Conservation (phyloP, 2,113 vertebrate species). For the Halichoerus grypus region DNA sequence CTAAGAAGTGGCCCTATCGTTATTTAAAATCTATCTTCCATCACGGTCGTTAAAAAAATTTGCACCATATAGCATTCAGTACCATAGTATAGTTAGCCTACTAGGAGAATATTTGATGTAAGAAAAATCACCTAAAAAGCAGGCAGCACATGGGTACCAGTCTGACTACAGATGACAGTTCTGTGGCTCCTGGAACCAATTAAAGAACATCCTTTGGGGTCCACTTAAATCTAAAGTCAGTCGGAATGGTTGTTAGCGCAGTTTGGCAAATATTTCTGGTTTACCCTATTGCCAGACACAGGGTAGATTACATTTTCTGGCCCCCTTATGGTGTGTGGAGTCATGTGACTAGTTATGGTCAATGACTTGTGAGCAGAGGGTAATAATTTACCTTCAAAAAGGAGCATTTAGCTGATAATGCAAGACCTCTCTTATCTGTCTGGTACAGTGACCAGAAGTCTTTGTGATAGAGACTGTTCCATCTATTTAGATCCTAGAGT, state of each 20-base stretch:
- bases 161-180: background rate
- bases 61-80: background rate
- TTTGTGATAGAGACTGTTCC: background rate
- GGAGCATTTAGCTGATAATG: background rate
- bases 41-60: background rate
- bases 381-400: conserved; percentile 11
- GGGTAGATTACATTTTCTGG: background rate
- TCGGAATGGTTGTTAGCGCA: background rate
- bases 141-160: accelerated
- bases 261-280: background rate
- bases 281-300: background rate
- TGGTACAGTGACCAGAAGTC: background rate
- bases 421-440: background rate
- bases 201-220: background rate
- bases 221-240: background rate
- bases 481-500: background rate
- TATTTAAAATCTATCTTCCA: background rate
- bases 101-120: background rate
- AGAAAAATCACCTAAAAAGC: background rate
- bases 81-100: background rate
- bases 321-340: background rate
- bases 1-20: background rate
- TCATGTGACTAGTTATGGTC: background rate
- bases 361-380: background rate
- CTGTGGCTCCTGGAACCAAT: background rate